phyloP scores from a whole-genome alignment of 2,888 invertebrate species.

The Acanthosepion lycidas region DNA sequence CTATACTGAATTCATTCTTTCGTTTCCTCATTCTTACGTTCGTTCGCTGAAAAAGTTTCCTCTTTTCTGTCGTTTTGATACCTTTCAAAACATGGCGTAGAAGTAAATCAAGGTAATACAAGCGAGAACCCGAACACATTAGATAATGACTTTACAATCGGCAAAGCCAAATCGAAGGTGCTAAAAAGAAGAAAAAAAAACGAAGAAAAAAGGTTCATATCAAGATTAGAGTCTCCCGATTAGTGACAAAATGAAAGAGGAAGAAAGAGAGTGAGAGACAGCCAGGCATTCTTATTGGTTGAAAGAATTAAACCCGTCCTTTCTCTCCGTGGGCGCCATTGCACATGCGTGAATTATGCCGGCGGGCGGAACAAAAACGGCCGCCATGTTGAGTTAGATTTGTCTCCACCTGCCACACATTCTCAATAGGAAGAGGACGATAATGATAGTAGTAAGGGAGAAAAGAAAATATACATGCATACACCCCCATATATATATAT shows the following conservation, averaged over 20 bases:
- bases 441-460: background rate
- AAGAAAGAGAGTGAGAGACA: background rate
- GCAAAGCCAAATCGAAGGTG: background rate
- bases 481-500: background rate
- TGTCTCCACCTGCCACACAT: background rate
- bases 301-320: conserved; percentile 1
- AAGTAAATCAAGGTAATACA: no score
- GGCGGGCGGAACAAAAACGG: background rate
- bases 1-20: background rate
- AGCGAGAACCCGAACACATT: background rate
- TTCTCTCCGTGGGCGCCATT: background rate
- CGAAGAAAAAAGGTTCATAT: background rate
- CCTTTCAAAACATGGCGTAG: background rate
- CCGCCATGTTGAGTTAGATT: background rate
- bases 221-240: conserved; percentile 33
- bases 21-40: background rate
- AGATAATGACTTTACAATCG: conserved; percentile 33
- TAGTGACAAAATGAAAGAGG: conserved; percentile 6
- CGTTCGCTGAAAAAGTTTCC: background rate
- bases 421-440: background rate
- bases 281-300: background rate
- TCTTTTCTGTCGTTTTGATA: background rate
- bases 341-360: conserved; percentile 8
- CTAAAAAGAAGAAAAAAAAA: background rate
- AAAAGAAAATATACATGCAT: background rate